Evolutionary conservation across 2,888 invertebrate species (phyloP).

Genomic region (Cabera pusaria): DNA sequence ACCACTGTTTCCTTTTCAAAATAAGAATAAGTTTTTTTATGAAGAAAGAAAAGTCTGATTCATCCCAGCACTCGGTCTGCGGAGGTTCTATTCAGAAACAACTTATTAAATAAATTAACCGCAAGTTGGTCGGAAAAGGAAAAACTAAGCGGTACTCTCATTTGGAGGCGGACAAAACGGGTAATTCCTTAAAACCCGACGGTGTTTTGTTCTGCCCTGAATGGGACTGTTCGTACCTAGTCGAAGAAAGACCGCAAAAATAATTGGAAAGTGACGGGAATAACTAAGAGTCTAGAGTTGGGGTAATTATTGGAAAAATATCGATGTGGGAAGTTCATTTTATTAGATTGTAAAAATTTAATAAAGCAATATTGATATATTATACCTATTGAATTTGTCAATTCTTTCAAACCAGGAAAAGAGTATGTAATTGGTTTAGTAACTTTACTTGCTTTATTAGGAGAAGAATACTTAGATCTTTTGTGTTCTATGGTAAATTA

Average conservation of each 20-base stretch:
- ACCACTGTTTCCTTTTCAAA: constrained; percentile 44
- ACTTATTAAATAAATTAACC: constrained; percentile 82
- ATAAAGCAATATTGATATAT: too few relatives aligned
- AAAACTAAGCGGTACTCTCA: constrained; percentile 62
- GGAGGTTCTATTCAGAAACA: constrained; percentile 70
- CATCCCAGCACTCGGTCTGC: constrained; percentile 57
- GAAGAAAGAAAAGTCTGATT: constrained; percentile 68
- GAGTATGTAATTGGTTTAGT: too few relatives aligned
- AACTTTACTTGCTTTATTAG: too few relatives aligned
- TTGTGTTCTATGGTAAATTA: too few relatives aligned
- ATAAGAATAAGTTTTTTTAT: constrained; percentile 21
- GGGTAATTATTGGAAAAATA: constrained; percentile 17
- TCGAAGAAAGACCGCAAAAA: constrained; percentile 77
- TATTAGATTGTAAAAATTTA: too few relatives aligned
- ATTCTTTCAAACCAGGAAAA: too few relatives aligned
- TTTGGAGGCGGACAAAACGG: constrained; percentile 57
- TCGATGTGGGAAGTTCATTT: too few relatives aligned
- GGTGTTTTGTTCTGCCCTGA: constrained; percentile 67
- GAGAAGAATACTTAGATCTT: too few relatives aligned
- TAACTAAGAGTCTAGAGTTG: constrained; percentile 48
- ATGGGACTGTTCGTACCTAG: constrained; percentile 57
- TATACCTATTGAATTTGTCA: too few relatives aligned
- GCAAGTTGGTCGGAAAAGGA: constrained; percentile 71
- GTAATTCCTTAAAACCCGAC: constrained; percentile 73
- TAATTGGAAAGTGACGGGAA: constrained; percentile 80